Base-by-base conservation (phyloP, 1,140 invertebrate species). In the Drosophila mojavensis region DNA sequence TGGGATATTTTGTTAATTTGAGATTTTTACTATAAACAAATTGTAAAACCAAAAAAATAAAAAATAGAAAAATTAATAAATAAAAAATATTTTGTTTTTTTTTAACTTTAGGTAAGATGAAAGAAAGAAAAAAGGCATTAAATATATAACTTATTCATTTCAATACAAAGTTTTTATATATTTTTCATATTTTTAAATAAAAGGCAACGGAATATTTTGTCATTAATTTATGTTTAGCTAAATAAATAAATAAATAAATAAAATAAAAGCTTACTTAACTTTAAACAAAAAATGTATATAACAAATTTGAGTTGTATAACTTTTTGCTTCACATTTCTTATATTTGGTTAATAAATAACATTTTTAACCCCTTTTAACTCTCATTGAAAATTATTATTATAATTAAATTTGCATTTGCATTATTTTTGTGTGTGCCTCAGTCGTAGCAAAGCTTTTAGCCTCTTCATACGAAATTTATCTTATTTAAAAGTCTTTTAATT, bases 401-500 rank as follows among this genome's bases (percentile, higher is more conserved):
- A 47, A 13, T 47, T 47, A 9, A 17, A 15, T 24, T 24, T 24
- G 20, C 20, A 24, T 24, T 24, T 36, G 10, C 24, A 28, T 50
- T 50, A 2, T 24, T 24, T 24, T 24, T 24, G 20, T 30, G 28
- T 30, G 28, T 30, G 28, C 26, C 3, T n/a, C 11, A 24, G 24
- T 6, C 5, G 11, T 0, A 26, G 13, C n/a, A 10, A 59, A 11
- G 4, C 26, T 39, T 28, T 39, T 28, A 48, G 59, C 66, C 58
- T 47, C 58, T 39, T 62, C 51, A 3, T 60, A 9, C 39, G 33
- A 26, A 33, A 39, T 24, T 28, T 39, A 17, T 50, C 60, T 50
- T 33, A 62, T 62, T 62, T 48, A 24, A 60, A 61, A 36, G 13
- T 41, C 33, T 58, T 47, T 65, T 72, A 60, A 67, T 72, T 72